Evolutionary conservation across 2,797 vertebrate species (phyloP), one percentile per base, ranked within the genome.

Genomic region (Discoglossus pictus): DNA sequence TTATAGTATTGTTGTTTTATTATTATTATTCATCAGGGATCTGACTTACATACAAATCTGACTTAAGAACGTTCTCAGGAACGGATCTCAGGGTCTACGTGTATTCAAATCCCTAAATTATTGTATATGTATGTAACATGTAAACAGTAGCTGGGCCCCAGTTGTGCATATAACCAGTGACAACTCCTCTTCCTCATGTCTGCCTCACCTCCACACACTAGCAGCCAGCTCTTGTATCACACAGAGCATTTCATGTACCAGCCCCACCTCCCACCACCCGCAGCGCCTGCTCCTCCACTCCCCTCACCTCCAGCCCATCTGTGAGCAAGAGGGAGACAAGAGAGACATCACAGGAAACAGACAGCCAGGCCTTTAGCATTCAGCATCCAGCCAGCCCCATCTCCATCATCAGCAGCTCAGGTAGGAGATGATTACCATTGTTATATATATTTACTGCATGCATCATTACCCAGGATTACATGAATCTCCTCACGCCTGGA

Each of bases 261-360:
- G 67, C 40, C 16, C 42, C 60, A 63, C 60, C 68, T 51, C 68
- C 61, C 52, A 48, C 51, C 40, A 50, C 59, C 54, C 38, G 25
- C 67, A 69, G 24, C 51, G 47, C 23, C 48, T 36, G 40, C 31
- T 18, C 34, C 17, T 43, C 44, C 60, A 58, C 68, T 63, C 68
- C 65, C 40, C 52, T 55, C 12, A 70, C 36, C 68, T 64, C 43
- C 60, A 47, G 9, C 24, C 36, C 68, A 43, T 63, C 44, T 34
- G 13, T 35, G 43, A 34, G 35, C 50, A 62, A 54, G 55, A 54
- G 39, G 24, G 16, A 50, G 21, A 38, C 52, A 9, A 52, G 35
- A 35, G n/a, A 23, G 20, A 27, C 5, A 56, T 11, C 18, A 34
- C 16, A 5, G 1, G 54, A 50, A 27, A 24, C 55, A 51, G 10